phyloP scores from a whole-genome alignment of 92 coral and sea anemone species.

The Umimayanthus kanabou region DNA sequence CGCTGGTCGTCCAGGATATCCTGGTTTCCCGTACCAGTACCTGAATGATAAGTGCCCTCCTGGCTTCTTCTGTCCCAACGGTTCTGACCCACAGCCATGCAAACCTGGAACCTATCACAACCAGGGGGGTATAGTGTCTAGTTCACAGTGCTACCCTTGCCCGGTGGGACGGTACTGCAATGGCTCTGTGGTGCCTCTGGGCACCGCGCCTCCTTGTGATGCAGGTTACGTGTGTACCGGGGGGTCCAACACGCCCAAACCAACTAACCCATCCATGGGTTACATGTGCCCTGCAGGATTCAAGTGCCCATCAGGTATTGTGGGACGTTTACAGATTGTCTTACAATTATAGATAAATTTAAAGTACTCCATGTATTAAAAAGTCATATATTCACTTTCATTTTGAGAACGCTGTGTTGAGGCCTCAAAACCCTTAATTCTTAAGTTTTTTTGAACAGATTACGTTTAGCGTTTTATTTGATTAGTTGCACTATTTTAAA shows the following conservation, averaged over 20 bases:
- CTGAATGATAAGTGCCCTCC: constrained; percentile 97
- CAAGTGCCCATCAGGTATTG: constrained; percentile 76
- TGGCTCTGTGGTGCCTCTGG: constrained; percentile 73
- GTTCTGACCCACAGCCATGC: constrained; percentile 85
- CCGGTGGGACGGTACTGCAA: constrained; percentile 93
- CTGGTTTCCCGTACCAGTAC: constrained; percentile 70
- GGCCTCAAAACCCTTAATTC: no score
- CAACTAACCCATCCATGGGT: constrained; percentile 81
- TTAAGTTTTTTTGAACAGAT: no score
- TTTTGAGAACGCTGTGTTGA: no score
- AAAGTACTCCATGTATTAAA: neutral
- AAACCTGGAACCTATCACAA: constrained; percentile 92
- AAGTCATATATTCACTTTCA: no score
- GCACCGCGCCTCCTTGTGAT: constrained; percentile 81
- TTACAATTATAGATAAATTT: neutral
- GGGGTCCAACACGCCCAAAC: constrained; percentile 86
- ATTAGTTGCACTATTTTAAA: no score
- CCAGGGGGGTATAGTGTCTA: constrained; percentile 82
- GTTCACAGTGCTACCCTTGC: constrained; percentile 84
- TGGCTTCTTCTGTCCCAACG: constrained; percentile 86
- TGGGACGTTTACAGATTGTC: neutral
- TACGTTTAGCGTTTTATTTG: no score
- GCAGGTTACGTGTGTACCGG: constrained; percentile 96
- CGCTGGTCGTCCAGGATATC: constrained; percentile 35
- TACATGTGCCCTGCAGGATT: constrained; percentile 91